Evolutionary conservation across 2,888 invertebrate species (phyloP), one percentile per base, ranked within the genome.

Genomic region (Sabellastarte sp.): DNA sequence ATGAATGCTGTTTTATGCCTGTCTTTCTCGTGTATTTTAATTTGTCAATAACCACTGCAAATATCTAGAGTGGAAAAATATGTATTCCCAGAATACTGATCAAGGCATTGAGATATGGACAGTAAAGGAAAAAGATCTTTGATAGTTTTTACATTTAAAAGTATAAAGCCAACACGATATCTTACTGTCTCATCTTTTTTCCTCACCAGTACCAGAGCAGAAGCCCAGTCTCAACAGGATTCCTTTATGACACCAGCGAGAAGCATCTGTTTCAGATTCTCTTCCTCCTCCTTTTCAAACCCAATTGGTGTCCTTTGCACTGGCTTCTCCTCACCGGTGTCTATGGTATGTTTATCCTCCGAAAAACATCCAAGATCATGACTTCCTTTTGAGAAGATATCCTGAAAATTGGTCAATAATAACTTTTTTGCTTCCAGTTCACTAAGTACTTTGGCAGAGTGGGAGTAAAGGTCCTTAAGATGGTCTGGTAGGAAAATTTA

Each of bases 181-280:
- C 61, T 15, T 20, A 55, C 5, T 2, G 26, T 15, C 5, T 50
- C 55, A 32, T 64, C 64, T 30, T 63, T 64, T 53, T 64, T 64
- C 29, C 51, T 57, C 1, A 64, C 64, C 1, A 64, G 28, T 1
- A 64, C 62, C 5, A 32, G 30, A 2, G 61, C 26, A 5, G 28
- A 20, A 1, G 50, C 60, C 61, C 61, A 63, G 5, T 53, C 53
- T 20, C 15, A 53, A 53, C 5, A 20, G 3, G 51, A 31, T 3
- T 60, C 50, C 24, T n/a, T 28, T 20, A 53, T 53, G 5, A 53
- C 53, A 15, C 41, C 41, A 41, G 41, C 5, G 10, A 15, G 5
- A 15, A 41, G 20, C 41, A 41, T 41, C 41, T 5, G 20, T 5
- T 41, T 20, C 15, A 41, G 20, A 15, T 41, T 5, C 15, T 41